phyloP scores from a whole-genome alignment of 2,113 vertebrate species.

The Acanthochromis polyacanthus region DNA sequence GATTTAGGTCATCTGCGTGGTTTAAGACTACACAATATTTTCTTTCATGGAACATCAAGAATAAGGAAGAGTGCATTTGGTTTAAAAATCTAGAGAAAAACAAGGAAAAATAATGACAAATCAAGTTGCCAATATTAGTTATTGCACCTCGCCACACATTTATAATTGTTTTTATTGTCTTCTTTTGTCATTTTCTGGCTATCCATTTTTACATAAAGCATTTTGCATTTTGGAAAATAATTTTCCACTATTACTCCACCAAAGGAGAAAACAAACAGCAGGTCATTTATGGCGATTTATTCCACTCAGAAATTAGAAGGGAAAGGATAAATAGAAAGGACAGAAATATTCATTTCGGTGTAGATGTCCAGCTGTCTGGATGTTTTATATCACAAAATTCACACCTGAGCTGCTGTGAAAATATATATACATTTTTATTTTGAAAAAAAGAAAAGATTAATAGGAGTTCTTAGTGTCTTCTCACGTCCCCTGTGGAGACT shows the following conservation, averaged over 20 bases:
- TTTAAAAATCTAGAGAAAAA: background rate
- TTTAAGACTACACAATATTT: conserved; percentile 3
- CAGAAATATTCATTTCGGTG: conserved; percentile 40
- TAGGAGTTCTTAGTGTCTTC: conserved; percentile 48
- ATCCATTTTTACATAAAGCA: background rate
- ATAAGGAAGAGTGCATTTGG: background rate
- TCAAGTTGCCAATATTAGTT: background rate
- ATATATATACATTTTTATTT: conserved; percentile 6
- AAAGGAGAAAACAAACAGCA: background rate
- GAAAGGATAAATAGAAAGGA: conserved; percentile 50
- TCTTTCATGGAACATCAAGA: conserved; percentile 16
- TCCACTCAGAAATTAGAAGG: conserved; percentile 46
- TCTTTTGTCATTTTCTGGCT: background rate
- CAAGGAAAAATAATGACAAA: background rate
- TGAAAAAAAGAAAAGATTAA: conserved; percentile 32
- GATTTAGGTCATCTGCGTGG: background rate
- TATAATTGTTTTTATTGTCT: background rate
- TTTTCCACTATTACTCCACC: background rate
- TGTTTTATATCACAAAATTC: conserved; percentile 46
- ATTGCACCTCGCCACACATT: background rate
- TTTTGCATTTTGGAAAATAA: background rate
- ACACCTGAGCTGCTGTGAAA: conserved; percentile 31
- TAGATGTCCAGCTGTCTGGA: conserved; percentile 16
- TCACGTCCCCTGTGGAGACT: conserved; percentile 54
- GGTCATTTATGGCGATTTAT: conserved; percentile 57